Conservation (phyloP, 2,797 vertebrate species). For the Anguilla marmorata region DNA sequence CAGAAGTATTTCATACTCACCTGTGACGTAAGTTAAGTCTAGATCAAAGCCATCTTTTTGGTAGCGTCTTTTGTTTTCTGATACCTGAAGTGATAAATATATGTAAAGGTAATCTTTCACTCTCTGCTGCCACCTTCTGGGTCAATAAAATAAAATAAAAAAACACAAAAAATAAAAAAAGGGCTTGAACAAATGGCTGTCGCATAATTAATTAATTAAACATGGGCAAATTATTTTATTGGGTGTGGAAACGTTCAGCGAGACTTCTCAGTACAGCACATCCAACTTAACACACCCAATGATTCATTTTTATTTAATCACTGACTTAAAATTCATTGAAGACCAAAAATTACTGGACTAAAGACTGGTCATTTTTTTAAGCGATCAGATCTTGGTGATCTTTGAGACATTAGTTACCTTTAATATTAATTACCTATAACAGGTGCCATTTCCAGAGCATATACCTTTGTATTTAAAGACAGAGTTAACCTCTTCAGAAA, state of each 20-base stretch:
- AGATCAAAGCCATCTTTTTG: conserved; percentile 93
- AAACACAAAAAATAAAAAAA: background rate
- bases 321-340: background rate
- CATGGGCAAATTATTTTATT: background rate
- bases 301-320: background rate
- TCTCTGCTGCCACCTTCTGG: background rate
- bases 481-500: background rate
- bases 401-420: background rate
- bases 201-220: background rate
- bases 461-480: background rate
- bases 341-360: background rate
- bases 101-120: background rate
- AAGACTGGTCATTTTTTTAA: background rate
- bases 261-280: background rate
- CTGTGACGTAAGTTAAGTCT: conserved; percentile 94
- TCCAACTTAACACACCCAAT: background rate
- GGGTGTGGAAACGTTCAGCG: background rate
- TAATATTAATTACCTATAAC: background rate
- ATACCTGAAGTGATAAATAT: conserved; percentile 74
- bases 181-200: background rate
- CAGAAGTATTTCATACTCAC: conserved; percentile 59
- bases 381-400: background rate
- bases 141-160: background rate
- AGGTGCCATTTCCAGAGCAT: background rate
- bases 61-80: conserved; percentile 94